These are phyloP conservation scores for Podocnemis expansa DNA, from an alignment of 2,113 vertebrate genomes.

Conservation along the genomic window DNA sequence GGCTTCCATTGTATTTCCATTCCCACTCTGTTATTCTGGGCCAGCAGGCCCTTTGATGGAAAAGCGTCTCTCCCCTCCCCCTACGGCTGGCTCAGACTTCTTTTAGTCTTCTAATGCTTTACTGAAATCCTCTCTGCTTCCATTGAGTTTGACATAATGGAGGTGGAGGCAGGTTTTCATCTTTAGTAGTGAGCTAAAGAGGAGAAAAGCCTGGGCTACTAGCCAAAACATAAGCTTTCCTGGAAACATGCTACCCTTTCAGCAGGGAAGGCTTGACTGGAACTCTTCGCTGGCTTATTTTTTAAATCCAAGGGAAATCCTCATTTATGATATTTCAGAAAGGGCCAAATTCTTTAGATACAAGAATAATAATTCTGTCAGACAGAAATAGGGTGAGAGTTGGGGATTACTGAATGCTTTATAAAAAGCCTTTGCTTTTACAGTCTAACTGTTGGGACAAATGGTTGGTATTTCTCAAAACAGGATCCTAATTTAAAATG, in stretches of 20 bases:
- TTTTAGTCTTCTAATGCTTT: neutral
- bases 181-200: constrained; percentile 24
- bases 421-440: neutral
- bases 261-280: neutral
- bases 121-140: constrained; percentile 18
- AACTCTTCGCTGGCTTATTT: neutral
- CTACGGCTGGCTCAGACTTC: constrained; percentile 16
- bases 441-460: neutral
- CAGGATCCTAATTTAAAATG: constrained; percentile 26
- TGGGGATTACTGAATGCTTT: constrained; percentile 3
- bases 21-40: constrained; percentile 15
- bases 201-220: constrained; percentile 15
- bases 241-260: neutral
- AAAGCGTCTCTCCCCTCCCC: neutral
- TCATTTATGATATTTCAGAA: constrained; percentile 29
- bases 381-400: neutral
- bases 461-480: constrained; percentile 2
- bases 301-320: neutral
- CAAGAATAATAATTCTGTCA: constrained; percentile 35
- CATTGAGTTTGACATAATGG: constrained; percentile 1
- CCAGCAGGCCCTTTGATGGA: neutral
- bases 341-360: neutral
- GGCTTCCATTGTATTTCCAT: constrained; percentile 10
- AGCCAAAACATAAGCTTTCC: neutral
- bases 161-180: constrained; percentile 38